Evolutionary conservation across 2,113 vertebrate species (phyloP), one percentile per base, ranked within the genome.

Genomic region (Syrrhaptes paradoxus): DNA sequence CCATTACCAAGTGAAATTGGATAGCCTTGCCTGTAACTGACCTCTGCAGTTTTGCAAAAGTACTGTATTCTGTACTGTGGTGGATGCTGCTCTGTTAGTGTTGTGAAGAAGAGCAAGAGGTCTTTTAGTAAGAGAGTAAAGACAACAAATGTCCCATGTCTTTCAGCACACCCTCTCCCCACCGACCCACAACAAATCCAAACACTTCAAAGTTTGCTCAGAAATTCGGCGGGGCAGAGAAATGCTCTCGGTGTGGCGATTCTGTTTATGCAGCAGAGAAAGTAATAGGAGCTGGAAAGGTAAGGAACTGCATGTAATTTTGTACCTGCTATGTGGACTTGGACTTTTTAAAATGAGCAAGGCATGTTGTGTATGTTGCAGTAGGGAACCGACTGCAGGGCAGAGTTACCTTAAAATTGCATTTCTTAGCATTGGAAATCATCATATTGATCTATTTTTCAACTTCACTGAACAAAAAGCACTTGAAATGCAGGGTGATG

Each of bases 231-330:
- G 98, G 98, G 9, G 97, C 98, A 13, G 99, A 99, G 90, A 99
- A 99, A 92, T 99, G 99, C 49, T 98, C 98, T 2, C 97, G 99
- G 62, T 99, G 99, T 81, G 98, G 98, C 3, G 98, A 99, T 92
- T 98, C 99, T 0, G 99, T 99, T 21, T 99, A 99, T 8, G 99
- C 99, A 1, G 99, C 99, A 0, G 99, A 99, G 98, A 99, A 99
- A 98, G 97, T 99, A 45, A 98, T 99, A 90, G 99, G 99, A 41
- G 99, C 99, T 13, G 99, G 99, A 65, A 99, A 99, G 99, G 99
- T 99, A 97, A 95, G 81, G 49, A 82, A 34, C 31, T 36, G 65
- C 21, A 1, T 8, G 65, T 34, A 4, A 2, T 57, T 92, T 49
- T 57, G 36, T 46, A 38, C 13, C n/a, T 41, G 70, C 58, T 73